Evolutionary conservation across 2,888 invertebrate genomes (phyloP), one percentile per base, ranked within the genome.

Genomic region (Hydriomena furcata): DNA sequence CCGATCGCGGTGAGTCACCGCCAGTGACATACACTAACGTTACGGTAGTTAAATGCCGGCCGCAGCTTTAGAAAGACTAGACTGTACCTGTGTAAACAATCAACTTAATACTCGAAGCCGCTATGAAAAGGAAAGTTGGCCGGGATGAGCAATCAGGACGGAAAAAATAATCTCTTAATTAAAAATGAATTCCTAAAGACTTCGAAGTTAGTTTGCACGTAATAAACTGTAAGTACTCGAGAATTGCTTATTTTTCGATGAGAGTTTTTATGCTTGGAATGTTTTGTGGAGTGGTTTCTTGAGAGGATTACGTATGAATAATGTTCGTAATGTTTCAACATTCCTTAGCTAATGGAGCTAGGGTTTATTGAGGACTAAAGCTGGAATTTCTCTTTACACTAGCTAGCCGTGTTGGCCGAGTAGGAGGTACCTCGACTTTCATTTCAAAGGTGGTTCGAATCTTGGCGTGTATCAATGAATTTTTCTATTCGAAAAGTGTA

Each of bases 111-210:
- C 74, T 68, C 63, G 47, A 67, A 62, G 63, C 66, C 66, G 66
- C 56, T 45, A 60, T 58, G 63, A 60, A 68, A 73, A 69, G 60
- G 61, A 78, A 80, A 79, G 71, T 82, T 71, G 67, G 68, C 72
- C 68, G 66, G 68, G 46, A 55, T 56, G 65, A 71, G 76, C 73
- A 77, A 80, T 81, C 76, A 75, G 61, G 76, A 74, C 75, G 70
- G 73, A 71, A 76, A 82, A 73, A 77, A 72, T 72, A 73, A 79
- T 74, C 71, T 60, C 60, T 68, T 77, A 78, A 81, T 83, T 79
- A 81, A 81, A 79, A 79, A 72, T 58, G 59, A 65, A 70, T 65
- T 66, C 59, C 62, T 67, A 48, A 49, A 59, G 60, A 62, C 55
- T 40, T 31, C 30, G 10, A 37, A 46, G 41, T 44, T 58, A 52